Percentiles rank a stretch among this genome's conserved stretches.
phyloP scores from a whole-genome alignment of 2,888 invertebrate species.

The Caenorhabditis sulstoni region DNA sequence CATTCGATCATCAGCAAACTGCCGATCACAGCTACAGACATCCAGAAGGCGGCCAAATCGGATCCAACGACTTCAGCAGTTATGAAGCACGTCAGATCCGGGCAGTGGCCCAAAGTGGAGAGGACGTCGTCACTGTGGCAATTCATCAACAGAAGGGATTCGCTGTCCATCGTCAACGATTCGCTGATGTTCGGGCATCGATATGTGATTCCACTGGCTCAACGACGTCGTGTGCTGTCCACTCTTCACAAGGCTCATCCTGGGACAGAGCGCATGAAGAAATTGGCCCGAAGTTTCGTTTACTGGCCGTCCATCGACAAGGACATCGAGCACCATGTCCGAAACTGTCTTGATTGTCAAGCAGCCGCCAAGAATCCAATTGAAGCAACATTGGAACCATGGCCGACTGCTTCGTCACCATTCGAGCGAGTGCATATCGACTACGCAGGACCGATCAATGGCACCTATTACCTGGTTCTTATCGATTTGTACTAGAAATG shows the following conservation, averaged over 20 bases:
- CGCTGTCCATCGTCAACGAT: conserved; percentile 14
- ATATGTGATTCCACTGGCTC: conserved; percentile 71
- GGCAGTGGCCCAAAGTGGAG: neutral
- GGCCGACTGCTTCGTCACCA: neutral
- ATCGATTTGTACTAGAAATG: conserved; percentile 82
- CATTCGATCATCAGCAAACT: too few relatives aligned
- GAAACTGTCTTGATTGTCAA: conserved; percentile 65
- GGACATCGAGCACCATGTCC: conserved; percentile 55
- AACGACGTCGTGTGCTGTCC: conserved; percentile 62
- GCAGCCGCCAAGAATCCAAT: too few relatives aligned
- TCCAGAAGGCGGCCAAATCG: too few relatives aligned
- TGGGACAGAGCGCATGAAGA: conserved; percentile 76
- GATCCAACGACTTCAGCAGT: conserved; percentile 6
- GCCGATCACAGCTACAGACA: too few relatives aligned
- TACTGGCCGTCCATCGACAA: conserved; percentile 72
- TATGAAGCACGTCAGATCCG: neutral
- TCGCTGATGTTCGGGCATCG: conserved; percentile 58
- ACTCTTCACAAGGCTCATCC: conserved; percentile 75
- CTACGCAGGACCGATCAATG: conserved; percentile 81
- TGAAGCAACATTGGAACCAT: too few relatives aligned
- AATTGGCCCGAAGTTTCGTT: conserved; percentile 72
- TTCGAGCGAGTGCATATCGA: conserved; percentile 81
- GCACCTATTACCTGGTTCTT: conserved; percentile 79
- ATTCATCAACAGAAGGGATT: neutral
- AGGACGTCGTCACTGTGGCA: neutral